Base-by-base conservation (phyloP, 2,888 invertebrate genomes). In the Leptopilina syphax region DNA sequence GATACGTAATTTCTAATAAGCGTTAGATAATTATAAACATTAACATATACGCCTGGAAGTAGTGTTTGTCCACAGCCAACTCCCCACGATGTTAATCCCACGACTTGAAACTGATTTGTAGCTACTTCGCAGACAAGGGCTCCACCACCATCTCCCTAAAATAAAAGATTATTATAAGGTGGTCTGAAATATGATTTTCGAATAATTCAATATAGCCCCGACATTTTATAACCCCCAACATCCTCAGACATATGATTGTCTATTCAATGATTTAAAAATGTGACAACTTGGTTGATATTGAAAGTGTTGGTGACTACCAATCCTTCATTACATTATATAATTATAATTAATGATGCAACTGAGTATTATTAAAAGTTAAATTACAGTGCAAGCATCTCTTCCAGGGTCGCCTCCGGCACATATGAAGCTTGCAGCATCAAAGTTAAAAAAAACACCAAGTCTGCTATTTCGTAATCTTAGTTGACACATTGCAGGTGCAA, bases 371-470 rank as follows among this genome's bases (percentile, higher is more conserved):
- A 60, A 60, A 65, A 24, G 12, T 76, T 67, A 76, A 78, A 93
- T 93, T 92, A 96, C 96, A 76, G 96, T 96, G 92, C 96, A 97
- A 44, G 96, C 94, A 89, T 97, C 97, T 88, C 95, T 96, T 80
- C 95, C 95, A 5, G 93, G 91, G 89, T 96, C 95, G 0, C 96
- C 96, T 1, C 97, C 97, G 60, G 96, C 97, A 87, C 97, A 97
- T 9, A 96, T 91, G 88, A 97, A 96, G 50, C 95, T 95, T 0
- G 93, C 93, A 13, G 93, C 93, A 84, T 95, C 95, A 12, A 96
- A 92, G 12, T 93, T 92, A 86, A 94, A 96, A 68, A 90, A 91
- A 0, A 93, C 83, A 0, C 96, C 96, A 0, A 97, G 93, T 1
- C 96, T 93, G 0, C 96, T 96, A 0, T 92, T 89, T 77, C 94